Percentiles rank a stretch among this genome's conserved stretches.
Evolutionary conservation across 2,113 vertebrate species (phyloP).

Genomic region (Nerophis ophidion): DNA sequence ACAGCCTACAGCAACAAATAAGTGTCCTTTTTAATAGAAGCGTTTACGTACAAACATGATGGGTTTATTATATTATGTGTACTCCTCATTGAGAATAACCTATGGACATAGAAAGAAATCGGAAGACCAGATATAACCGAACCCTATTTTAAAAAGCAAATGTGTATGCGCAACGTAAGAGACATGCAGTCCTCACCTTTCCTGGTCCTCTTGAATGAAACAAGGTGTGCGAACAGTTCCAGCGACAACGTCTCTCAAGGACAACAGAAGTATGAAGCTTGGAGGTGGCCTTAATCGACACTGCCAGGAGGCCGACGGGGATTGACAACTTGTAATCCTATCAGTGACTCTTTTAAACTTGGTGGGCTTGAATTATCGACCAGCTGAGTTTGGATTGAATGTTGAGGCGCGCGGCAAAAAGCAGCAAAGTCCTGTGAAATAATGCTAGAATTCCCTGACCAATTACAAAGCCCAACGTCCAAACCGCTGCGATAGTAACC

Average conservation of each 20-base stretch:
- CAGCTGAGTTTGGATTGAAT: too few species aligned
- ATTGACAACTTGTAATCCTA: slow-evolving; percentile 31
- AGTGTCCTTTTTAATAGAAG: too few species aligned
- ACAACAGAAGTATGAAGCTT: slow-evolving; percentile 22
- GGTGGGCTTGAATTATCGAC: slow-evolving; percentile 23
- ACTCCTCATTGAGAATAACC: not conserved
- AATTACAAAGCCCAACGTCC: slow-evolving; percentile 10
- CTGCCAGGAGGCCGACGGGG: slow-evolving; percentile 19
- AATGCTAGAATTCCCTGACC: slow-evolving; percentile 3
- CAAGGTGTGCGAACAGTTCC: slow-evolving; percentile 38
- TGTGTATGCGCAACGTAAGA: not conserved
- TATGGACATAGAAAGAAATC: slow-evolving; percentile 14
- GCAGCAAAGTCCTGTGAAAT: slow-evolving; percentile 19
- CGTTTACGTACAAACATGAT: too few species aligned
- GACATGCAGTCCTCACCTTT: slow-evolving; percentile 11
- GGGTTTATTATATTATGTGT: too few species aligned
- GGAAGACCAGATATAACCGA: slow-evolving; percentile 55
- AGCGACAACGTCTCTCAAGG: slow-evolving; percentile 16
- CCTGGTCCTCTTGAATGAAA: slow-evolving; percentile 13
- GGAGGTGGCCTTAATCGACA: slow-evolving; percentile 29
- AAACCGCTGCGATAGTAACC: slow-evolving; percentile 28
- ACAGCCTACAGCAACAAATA: too few species aligned
- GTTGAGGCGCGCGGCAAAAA: not conserved
- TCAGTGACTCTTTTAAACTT: slow-evolving; percentile 35
- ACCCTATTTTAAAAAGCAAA: not conserved